phyloP scores from a whole-genome alignment of 2,888 invertebrate genomes.

The Pardosa pseudoannulata region DNA sequence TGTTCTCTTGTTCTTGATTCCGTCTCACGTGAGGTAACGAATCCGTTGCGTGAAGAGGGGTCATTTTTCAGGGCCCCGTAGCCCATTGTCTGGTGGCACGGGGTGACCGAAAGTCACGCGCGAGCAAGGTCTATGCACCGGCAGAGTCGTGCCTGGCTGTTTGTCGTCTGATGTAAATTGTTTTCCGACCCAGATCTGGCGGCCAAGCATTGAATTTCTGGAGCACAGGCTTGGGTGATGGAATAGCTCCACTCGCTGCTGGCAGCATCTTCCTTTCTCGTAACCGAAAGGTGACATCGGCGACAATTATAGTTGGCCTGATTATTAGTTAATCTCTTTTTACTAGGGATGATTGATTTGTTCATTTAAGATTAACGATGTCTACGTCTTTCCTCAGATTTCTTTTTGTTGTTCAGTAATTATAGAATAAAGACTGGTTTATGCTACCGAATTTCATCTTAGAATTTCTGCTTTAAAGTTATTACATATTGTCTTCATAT shows the following conservation, averaged over 20 bases:
- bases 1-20: neutral
- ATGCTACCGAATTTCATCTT: too few relatives aligned
- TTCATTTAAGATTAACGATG: too few relatives aligned
- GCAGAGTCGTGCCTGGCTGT: neutral
- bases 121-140: neutral
- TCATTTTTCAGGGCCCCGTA: conserved; percentile 12
- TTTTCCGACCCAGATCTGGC: conserved; percentile 3
- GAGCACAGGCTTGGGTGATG: neutral
- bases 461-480: too few relatives aligned
- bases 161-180: conserved; percentile 8
- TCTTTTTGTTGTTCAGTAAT: too few relatives aligned
- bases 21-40: conserved; percentile 7
- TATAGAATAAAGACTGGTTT: too few relatives aligned
- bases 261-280: too few relatives aligned
- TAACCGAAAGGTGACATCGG: too few relatives aligned
- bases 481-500: too few relatives aligned
- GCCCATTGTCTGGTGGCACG: conserved; percentile 7
- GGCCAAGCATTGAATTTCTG: neutral
- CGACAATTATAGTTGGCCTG: too few relatives aligned
- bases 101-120: neutral
- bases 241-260: neutral
- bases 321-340: too few relatives aligned
- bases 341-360: too few relatives aligned
- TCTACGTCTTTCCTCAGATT: too few relatives aligned
- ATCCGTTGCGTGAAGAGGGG: conserved; percentile 10